phyloP scores from a whole-genome alignment of 2,888 invertebrate species.

The Pandemis corylana region DNA sequence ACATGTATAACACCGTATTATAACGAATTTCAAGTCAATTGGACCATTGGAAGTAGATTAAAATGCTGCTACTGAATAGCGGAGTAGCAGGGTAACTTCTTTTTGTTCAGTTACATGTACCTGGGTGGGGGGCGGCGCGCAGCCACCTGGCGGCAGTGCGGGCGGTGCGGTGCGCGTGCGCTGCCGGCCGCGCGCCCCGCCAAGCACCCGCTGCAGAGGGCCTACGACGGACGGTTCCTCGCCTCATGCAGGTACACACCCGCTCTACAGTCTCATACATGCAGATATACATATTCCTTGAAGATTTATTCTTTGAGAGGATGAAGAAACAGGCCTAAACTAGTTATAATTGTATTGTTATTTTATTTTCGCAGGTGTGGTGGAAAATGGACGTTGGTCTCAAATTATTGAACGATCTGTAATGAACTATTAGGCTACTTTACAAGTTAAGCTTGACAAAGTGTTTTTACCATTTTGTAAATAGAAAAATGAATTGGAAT shows the following conservation, averaged over 20 bases:
- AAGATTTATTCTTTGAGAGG: too few relatives aligned
- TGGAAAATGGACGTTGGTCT: constrained; percentile 83
- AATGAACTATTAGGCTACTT: background rate
- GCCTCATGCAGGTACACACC: constrained; percentile 64
- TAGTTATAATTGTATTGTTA: background rate
- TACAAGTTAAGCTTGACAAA: background rate
- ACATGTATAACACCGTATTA: too few relatives aligned
- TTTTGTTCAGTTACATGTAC: constrained; percentile 71
- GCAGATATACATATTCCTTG: too few relatives aligned
- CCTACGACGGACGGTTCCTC: constrained; percentile 67
- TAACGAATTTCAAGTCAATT: too few relatives aligned
- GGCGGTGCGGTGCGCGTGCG: constrained; percentile 70
- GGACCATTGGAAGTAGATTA: too few relatives aligned
- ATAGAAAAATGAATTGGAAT: background rate
- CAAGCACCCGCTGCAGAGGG: constrained; percentile 64
- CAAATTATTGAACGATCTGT: constrained; percentile 53
- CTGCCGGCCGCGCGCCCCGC: constrained; percentile 57
- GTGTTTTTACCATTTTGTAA: background rate
- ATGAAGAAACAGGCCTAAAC: too few relatives aligned
- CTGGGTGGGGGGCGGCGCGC: constrained; percentile 67
- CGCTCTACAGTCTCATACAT: too few relatives aligned
- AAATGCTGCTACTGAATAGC: too few relatives aligned
- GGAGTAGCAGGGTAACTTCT: background rate
- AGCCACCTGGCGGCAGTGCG: constrained; percentile 66
- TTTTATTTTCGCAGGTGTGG: constrained; percentile 80